A percentile compares a stretch with the other conserved stretches of the same genome.
Conservation (phyloP, 2,888 invertebrate species). For the Caenorhabditis uteleia region DNA sequence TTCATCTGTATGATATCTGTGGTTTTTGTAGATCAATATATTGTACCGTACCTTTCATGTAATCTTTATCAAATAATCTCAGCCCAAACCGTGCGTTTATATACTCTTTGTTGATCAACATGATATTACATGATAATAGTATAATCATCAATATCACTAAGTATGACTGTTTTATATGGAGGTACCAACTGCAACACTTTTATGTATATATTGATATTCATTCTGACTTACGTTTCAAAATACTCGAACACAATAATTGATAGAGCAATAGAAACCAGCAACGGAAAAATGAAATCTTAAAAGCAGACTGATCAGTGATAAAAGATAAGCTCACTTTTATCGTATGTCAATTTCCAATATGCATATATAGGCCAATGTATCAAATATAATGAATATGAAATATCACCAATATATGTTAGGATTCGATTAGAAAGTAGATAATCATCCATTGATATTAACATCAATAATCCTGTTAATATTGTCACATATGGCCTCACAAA, state of each 20-base stretch:
- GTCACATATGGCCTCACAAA: constrained; percentile 11
- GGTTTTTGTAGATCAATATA: too few species aligned
- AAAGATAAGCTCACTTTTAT: background rate
- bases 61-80: constrained; percentile 13
- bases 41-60: constrained; percentile 4
- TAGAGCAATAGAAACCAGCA: constrained; percentile 3
- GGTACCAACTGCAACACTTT: too few species aligned
- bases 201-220: too few species aligned
- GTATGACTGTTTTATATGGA: constrained; percentile 6
- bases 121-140: constrained; percentile 7
- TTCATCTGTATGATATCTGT: too few species aligned
- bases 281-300: constrained; percentile 6
- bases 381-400: constrained; percentile 23
- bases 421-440: constrained; percentile 4
- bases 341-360: constrained; percentile 20
- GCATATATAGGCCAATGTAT: constrained; percentile 35
- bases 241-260: constrained; percentile 8
- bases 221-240: too few species aligned
- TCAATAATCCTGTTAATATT: constrained; percentile 10
- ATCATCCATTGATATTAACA: constrained; percentile 18
- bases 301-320: background rate
- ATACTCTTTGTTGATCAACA: constrained; percentile 15
- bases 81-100: too few species aligned
- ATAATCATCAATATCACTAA: background rate
- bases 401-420: constrained; percentile 26